Conservation (phyloP, 2,797 vertebrate genomes). For the Carduelis carduelis region DNA sequence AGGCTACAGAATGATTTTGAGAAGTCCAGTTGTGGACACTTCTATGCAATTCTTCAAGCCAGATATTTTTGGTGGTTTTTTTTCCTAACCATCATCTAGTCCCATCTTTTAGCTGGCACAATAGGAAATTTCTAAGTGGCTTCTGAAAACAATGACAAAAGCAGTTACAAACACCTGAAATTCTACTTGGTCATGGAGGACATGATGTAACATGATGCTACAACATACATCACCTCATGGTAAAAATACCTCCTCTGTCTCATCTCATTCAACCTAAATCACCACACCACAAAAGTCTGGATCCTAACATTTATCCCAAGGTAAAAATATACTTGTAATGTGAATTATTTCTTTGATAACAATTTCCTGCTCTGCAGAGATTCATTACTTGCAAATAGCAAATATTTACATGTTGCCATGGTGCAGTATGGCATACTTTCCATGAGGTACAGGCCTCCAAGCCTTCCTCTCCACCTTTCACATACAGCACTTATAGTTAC, state of each 20-base stretch:
- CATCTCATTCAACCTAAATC: neutral
- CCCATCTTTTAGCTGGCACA: neutral
- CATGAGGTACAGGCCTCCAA: neutral
- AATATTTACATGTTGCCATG: neutral
- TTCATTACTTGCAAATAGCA: neutral
- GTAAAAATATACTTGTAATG: neutral
- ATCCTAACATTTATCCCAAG: neutral
- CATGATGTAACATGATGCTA: neutral
- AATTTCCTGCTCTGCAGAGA: neutral
- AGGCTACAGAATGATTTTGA: neutral
- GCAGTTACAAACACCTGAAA: neutral
- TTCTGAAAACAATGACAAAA: neutral
- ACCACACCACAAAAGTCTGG: neutral
- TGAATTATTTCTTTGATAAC: neutral
- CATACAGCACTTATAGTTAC: neutral
- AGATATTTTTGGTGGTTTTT: neutral
- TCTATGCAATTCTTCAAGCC: neutral
- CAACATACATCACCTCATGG: neutral
- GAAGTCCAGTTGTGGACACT: neutral
- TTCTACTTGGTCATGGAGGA: neutral
- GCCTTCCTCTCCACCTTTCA: neutral
- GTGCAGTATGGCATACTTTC: neutral
- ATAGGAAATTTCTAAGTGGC: neutral
- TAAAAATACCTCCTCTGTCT: neutral
- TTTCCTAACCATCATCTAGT: neutral